phyloP scores from a whole-genome alignment of 2,113 vertebrate genomes.

The Stigmatopora nigra region DNA sequence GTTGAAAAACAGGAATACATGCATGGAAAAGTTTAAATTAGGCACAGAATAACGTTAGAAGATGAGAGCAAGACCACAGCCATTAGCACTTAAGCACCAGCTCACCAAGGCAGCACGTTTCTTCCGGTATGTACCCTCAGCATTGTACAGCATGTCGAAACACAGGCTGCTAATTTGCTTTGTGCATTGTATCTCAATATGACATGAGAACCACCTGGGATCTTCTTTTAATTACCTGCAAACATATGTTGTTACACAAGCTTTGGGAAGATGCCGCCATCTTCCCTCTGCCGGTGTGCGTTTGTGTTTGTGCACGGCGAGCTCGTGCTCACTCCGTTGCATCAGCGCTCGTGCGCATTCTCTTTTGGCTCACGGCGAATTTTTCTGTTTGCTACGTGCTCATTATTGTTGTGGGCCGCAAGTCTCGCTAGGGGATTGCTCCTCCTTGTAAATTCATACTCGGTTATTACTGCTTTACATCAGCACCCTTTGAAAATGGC shows the following conservation, averaged over 20 bases:
- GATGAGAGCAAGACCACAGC: slow-evolving; percentile 14
- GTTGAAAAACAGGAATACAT: not conserved
- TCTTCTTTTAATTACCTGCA: slow-evolving; percentile 70
- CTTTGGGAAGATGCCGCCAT: slow-evolving; percentile 54
- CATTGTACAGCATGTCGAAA: slow-evolving; percentile 52
- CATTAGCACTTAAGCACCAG: slow-evolving; percentile 8
- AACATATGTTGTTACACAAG: slow-evolving; percentile 66
- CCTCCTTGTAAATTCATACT: slow-evolving; percentile 61
- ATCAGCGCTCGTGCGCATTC: slow-evolving; percentile 35
- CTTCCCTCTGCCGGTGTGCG: slow-evolving; percentile 29
- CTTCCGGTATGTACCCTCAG: slow-evolving; percentile 24
- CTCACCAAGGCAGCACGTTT: slow-evolving; percentile 33
- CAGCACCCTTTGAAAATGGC: slow-evolving; percentile 46
- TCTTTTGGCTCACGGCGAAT: slow-evolving; percentile 49
- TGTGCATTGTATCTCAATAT: slow-evolving; percentile 63
- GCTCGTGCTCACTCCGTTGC: slow-evolving; percentile 5
- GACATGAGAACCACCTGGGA: slow-evolving; percentile 61
- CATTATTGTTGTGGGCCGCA: slow-evolving; percentile 66
- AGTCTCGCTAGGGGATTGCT: slow-evolving; percentile 50
- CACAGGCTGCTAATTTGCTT: slow-evolving; percentile 63
- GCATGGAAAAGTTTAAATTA: not conserved
- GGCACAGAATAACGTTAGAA: not conserved
- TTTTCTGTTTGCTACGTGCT: slow-evolving; percentile 55
- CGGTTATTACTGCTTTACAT: slow-evolving; percentile 58
- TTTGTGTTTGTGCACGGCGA: slow-evolving; percentile 1